Conservation (phyloP, 2,113 vertebrate species). For the Ceyx melanurus region DNA sequence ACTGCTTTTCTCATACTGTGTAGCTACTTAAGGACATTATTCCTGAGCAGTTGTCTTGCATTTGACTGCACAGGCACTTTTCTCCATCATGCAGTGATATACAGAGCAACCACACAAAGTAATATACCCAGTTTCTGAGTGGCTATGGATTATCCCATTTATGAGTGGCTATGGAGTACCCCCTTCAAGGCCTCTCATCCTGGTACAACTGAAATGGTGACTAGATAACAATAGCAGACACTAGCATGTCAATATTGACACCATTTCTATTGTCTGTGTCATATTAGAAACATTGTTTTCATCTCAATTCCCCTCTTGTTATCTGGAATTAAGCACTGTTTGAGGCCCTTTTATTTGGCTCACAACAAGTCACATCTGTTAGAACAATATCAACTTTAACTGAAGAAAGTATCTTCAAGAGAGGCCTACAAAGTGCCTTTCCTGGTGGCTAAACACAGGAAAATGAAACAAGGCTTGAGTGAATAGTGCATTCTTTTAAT, state of each 20-base stretch:
- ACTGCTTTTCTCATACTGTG: background rate
- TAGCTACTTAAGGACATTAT: background rate
- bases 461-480: background rate
- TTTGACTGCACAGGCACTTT: background rate
- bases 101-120: background rate
- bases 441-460: background rate
- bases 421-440: background rate
- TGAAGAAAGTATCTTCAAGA: background rate
- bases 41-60: background rate
- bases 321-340: background rate
- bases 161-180: background rate
- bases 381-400: background rate
- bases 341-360: background rate
- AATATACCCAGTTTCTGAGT: accelerated
- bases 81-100: background rate
- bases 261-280: background rate
- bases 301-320: background rate
- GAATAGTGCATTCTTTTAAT: background rate
- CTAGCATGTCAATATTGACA: background rate
- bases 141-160: background rate
- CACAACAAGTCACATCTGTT: background rate
- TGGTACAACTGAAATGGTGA: background rate
- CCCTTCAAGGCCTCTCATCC: background rate
- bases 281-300: background rate
- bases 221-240: background rate